Evolutionary conservation across 2,113 vertebrate species (phyloP), one percentile per base, ranked within the genome.

Genomic region (Cryptomyrus ogoouensis): DNA sequence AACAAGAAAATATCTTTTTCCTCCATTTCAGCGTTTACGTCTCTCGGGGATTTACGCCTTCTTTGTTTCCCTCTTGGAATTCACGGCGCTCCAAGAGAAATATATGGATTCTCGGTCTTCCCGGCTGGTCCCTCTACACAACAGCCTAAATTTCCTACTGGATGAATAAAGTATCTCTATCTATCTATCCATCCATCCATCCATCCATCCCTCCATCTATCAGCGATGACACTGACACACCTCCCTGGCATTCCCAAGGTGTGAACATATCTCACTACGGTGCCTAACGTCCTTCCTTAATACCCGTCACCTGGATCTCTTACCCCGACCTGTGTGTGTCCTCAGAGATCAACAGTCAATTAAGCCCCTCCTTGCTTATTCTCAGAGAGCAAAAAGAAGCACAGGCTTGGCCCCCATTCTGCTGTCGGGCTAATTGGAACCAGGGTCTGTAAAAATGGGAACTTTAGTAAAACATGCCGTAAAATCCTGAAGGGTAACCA

Each of bases 391-490:
- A 94, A 92, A 95, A 95, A 94, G 92, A 94, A 94, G 93, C 94
- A 93, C 91, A 84, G 92, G 93, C 94, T 46, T 92, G 93, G 93
- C 93, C 91, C 90, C 62, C 91, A 91, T 95, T 93, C 94, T 91
- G 92, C 95, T 92, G 91, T 93, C 91, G 90, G 92, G 93, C 95
- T 96, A 96, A 96, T 96, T 96, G 95, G 95, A 96, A 96, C 95
- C 96, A 96, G 96, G 95, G 95, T 95, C 95, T 92, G 94, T 96
- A 95, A 96, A 96, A 96, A 94, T 93, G 94, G 94, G 95, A 95
- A 95, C 95, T 96, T 96, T 95, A 96, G 96, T 96, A 95, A 96
- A 96, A 96, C 96, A 96, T 96, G 96, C 95, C 93, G 95, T 96
- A 96, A 96, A 96, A 96, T 95, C 94, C 95, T 96, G 96, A 96